Evolutionary conservation across 1,140 invertebrate genomes (phyloP), one percentile per base, ranked within the genome.

Genomic region (Drosophila tropicalis): DNA sequence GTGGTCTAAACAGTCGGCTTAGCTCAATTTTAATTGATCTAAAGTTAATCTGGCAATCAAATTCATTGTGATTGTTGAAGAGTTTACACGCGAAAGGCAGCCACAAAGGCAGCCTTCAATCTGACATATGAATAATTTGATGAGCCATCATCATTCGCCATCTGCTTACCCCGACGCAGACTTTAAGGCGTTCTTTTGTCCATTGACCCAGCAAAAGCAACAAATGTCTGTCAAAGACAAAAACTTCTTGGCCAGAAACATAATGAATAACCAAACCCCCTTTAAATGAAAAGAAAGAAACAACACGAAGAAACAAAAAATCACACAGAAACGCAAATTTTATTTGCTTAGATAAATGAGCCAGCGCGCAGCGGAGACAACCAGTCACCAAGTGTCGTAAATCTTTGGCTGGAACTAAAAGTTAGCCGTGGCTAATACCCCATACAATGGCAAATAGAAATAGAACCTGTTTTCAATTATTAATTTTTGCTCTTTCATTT

Each of bases 391-490:
- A 70, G 70, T 67, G 80, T 80, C 79, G 76, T 84, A 89, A 84
- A 77, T 87, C 84, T 87, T 74, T 32, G 67, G 55, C 68, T 81
- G 47, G 75, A 64, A 51, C 44, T 51, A 51, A 51, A 12, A 51
- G 44, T 34, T n/a, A 22, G 39, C 6, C 40, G 36, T 15, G 17
- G 69, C 71, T 72, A 79, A 55, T 72, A 76, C 67, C 66, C 70
- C 65, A 89, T 69, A 76, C 67, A 89, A 76, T 83, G 79, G 79
- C 77, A 65, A 29, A 77, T 55, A 78, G 67, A 76, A 76, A 76
- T 51, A 77, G 68, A 86, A 86, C 83, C 83, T 79, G 83, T 86
- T 86, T 83, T 67, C 80, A 86, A 86, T 86, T 86, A 87, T 87
- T 80, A 86, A 86, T 86, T 86, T 79, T 87, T 70, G 67, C 15